phyloP scores from a whole-genome alignment of 1,140 invertebrate genomes.

The Sitobion miscanthi region DNA sequence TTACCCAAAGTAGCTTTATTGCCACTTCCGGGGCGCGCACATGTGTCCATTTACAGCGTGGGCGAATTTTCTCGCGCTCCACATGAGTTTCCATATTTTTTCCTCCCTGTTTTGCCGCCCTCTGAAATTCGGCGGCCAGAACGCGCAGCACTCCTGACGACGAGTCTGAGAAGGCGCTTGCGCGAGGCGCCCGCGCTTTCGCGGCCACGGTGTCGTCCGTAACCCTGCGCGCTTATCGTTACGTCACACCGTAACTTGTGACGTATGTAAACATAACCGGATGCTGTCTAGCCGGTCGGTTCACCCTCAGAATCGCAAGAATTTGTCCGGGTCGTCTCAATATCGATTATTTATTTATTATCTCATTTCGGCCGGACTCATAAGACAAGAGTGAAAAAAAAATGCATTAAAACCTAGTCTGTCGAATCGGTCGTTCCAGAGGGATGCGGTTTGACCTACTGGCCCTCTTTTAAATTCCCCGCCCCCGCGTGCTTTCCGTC shows the following conservation, averaged over 20 bases:
- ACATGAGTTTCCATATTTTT: background rate
- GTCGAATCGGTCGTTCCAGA: background rate
- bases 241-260: background rate
- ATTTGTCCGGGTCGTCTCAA: background rate
- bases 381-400: background rate
- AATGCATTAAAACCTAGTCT: background rate
- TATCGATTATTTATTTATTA: background rate
- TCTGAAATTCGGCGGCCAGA: background rate
- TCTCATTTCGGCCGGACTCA: background rate
- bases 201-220: too few species aligned
- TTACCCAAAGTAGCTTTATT: background rate
- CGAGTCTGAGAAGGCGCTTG: background rate
- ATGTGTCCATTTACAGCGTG: background rate
- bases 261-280: background rate
- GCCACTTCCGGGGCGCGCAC: background rate
- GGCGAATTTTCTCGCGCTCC: background rate
- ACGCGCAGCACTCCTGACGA: background rate
- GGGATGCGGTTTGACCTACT: constrained; percentile 31
- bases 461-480: background rate
- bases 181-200: background rate
- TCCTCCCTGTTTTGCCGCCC: background rate
- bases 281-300: background rate
- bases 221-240: background rate
- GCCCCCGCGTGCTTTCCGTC: background rate
- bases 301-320: background rate